Conservation (phyloP, 2,888 invertebrate species). For the Caenorhabditis wallacei region DNA sequence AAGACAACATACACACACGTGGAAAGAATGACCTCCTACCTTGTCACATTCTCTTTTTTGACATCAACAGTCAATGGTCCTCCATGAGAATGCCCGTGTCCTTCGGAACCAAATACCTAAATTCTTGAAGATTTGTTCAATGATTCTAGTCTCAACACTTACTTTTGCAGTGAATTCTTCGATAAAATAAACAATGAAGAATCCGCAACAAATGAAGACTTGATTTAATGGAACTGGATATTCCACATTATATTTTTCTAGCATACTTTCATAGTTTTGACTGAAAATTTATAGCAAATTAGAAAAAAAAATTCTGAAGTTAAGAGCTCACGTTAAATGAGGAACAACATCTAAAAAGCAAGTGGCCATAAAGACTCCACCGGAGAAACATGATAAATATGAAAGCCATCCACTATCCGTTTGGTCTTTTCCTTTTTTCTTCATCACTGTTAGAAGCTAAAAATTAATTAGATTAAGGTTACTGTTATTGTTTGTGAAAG, state of each 20-base stretch:
- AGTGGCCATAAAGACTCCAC: slow-evolving; percentile 83
- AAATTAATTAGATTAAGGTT: slow-evolving; percentile 9
- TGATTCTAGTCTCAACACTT: neutral
- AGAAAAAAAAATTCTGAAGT: neutral
- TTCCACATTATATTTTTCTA: slow-evolving; percentile 52
- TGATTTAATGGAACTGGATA: slow-evolving; percentile 77
- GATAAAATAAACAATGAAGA: slow-evolving; percentile 81
- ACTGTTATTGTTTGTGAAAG: too few species aligned
- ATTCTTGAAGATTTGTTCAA: neutral
- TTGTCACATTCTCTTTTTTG: slow-evolving; percentile 52
- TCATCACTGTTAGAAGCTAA: slow-evolving; percentile 52
- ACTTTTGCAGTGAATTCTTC: slow-evolving; percentile 78
- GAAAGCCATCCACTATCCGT: slow-evolving; percentile 74
- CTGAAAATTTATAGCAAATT: slow-evolving; percentile 69
- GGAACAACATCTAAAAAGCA: slow-evolving; percentile 82
- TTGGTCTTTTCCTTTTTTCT: slow-evolving; percentile 66
- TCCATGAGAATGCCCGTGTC: slow-evolving; percentile 62
- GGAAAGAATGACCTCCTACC: slow-evolving; percentile 22
- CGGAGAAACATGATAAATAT: slow-evolving; percentile 81
- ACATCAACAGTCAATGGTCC: neutral
- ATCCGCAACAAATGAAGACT: slow-evolving; percentile 80
- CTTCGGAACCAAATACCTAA: slow-evolving; percentile 74
- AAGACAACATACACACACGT: neutral
- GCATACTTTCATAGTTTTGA: slow-evolving; percentile 70
- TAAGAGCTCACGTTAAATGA: slow-evolving; percentile 75